A percentile compares a stretch with the other conserved stretches of the same genome.
Conservation (phyloP, 1,140 invertebrate species). For the Lepidurus packardi region DNA sequence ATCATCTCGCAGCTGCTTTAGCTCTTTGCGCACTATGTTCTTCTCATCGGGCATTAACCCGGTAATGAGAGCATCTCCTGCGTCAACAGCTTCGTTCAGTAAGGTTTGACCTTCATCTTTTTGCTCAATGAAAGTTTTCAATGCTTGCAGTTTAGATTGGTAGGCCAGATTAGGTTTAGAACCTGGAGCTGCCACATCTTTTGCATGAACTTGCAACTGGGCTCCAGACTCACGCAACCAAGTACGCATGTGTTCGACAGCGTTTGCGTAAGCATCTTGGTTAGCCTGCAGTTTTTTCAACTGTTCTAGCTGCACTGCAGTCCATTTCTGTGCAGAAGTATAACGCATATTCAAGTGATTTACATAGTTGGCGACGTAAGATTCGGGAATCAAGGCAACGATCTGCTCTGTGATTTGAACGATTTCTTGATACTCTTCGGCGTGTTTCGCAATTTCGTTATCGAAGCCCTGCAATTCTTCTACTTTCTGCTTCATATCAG, state of each 20-base stretch:
- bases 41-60: constrained; percentile 78
- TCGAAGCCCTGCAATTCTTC: constrained; percentile 58
- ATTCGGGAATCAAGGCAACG: constrained; percentile 68
- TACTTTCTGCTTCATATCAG: constrained; percentile 65
- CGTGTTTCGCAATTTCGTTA: constrained; percentile 57
- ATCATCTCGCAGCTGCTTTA: constrained; percentile 69
- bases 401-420: constrained; percentile 63
- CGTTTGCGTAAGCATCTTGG: constrained; percentile 59
- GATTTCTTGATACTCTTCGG: constrained; percentile 60
- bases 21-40: constrained; percentile 72
- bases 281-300: constrained; percentile 60
- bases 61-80: constrained; percentile 79
- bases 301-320: constrained; percentile 60
- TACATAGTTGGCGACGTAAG: constrained; percentile 69
- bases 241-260: constrained; percentile 62
- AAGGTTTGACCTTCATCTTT: constrained; percentile 70
- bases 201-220: constrained; percentile 61
- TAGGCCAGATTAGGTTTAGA: constrained; percentile 55
- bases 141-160: constrained; percentile 61
- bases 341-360: constrained; percentile 69
- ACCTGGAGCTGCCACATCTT: constrained; percentile 55
- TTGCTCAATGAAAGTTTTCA: constrained; percentile 66
- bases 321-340: constrained; percentile 65
- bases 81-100: constrained; percentile 72
- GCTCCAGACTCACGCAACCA: constrained; percentile 71